These are phyloP conservation scores for Oryctolagus cuniculus DNA, from an alignment of 2,113 vertebrate genomes.

Conservation along the genomic window mOryCun1.1 NC_091453.1:103402501-103403000, in stretches of 20 bases:
- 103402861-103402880: background rate
- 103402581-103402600: background rate
- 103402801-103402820: background rate
- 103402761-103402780: background rate
- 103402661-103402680: background rate
- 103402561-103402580: background rate
- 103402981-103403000: background rate
- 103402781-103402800: background rate
- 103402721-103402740: background rate
- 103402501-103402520: background rate
- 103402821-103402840: background rate
- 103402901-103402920: background rate
- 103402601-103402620: background rate
- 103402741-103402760: background rate
- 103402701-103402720: background rate
- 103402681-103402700: background rate
- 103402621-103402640: background rate
- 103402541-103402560: background rate
- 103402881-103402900: background rate
- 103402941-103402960: background rate
- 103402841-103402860: too few species aligned
- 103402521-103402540: background rate
- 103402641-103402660: background rate
- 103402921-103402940: background rate
- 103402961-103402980: background rate